Evolutionary conservation across 2,888 invertebrate genomes (phyloP), one percentile per base, ranked within the genome.

Genomic region (Drosophila birchii): DNA sequence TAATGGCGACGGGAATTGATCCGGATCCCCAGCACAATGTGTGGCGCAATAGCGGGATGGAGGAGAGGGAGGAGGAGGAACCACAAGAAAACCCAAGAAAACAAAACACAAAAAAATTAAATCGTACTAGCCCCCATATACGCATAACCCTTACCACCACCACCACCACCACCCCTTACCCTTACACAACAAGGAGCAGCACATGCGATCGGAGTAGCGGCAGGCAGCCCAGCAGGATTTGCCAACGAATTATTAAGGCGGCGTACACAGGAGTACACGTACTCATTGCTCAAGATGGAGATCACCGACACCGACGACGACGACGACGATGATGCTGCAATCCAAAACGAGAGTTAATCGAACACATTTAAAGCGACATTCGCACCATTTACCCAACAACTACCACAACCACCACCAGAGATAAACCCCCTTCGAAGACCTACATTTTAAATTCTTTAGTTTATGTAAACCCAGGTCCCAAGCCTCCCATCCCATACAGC

Each of bases 1-100:
- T 93, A 93, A 93, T 86, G 64, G 29, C 18, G 32, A 29, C 18
- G 23, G 20, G 38, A 70, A 58, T 78, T 78, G 61, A 66, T 66
- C 41, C 3, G 41, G 32, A 58, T 58, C 75, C 75, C 67, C 67
- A 59, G 75, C 54, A 73, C 58, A 58, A 66, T 44, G 26, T 14
- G 18, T 38, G 44, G 53, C 43, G 20, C 23, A 60, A 38, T 26
- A 44, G 49, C 36, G 68, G 70, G 58, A 70, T 32, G 71, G 9
- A 36, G 20, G 36, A 34, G 58, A 70, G 26, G 71, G 9, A 36
- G 20, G 36, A 34, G 20, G 34, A 70, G 41, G 41, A 51, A 75
- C 53, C 53, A 57, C 32, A 72, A 61, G 61, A 56, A 63, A 44
- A 49, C 61, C 34, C 34, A 63, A 49, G 43, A 62, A 51, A 38